Percentiles rank a stretch among this genome's conserved stretches.
Evolutionary conservation across 2,113 vertebrate species (phyloP).

Genomic region (Chaetodon auriga): DNA sequence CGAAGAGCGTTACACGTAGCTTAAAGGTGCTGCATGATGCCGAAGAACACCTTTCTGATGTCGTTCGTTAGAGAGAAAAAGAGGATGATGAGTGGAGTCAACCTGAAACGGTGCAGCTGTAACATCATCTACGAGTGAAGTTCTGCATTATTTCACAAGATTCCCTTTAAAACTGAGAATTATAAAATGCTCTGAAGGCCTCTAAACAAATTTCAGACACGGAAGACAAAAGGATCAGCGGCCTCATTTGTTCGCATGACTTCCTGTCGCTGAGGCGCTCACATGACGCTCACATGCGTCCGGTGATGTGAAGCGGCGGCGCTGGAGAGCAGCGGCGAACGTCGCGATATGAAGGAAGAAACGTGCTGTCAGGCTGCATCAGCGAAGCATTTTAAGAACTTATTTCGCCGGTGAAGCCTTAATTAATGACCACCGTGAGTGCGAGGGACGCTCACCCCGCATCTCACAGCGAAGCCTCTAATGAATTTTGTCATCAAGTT

Average conservation of each 20-base stretch:
- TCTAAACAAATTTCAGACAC: background rate
- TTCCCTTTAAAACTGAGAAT: background rate
- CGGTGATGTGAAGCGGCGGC: background rate
- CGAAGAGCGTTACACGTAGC: constrained; percentile 10
- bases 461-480: background rate
- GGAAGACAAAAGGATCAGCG: background rate
- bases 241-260: background rate
- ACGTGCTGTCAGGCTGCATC: constrained; percentile 4
- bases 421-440: constrained; percentile 12
- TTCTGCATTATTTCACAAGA: background rate
- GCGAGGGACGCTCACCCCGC: background rate
- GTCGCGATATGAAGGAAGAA: background rate
- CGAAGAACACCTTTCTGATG: too few species aligned
- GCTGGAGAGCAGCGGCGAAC: background rate
- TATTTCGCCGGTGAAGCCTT: constrained; percentile 4
- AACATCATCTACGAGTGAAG: background rate
- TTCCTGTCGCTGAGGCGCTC: background rate
- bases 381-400: background rate
- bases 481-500: constrained; percentile 17
- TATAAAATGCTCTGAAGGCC: background rate
- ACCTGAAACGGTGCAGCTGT: background rate
- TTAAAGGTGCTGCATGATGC: background rate
- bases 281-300: background rate
- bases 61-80: background rate
- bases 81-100: background rate